phyloP scores from a whole-genome alignment of 1,140 invertebrate species.

The Temnothorax longispinosus region DNA sequence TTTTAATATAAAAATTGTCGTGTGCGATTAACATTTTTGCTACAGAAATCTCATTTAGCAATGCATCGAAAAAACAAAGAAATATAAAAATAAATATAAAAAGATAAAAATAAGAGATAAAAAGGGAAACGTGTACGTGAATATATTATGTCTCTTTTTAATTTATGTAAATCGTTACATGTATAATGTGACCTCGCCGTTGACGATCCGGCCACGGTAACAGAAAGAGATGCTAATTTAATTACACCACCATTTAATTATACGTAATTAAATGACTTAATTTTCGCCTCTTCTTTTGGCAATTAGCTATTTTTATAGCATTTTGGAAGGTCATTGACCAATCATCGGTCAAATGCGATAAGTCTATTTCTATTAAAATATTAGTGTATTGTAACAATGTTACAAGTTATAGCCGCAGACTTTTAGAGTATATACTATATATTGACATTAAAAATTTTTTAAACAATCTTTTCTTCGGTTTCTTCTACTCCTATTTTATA shows the following conservation, averaged over 20 bases:
- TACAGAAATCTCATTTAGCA: not conserved
- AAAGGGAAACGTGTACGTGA: not conserved
- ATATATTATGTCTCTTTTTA: not conserved
- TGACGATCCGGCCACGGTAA: not conserved
- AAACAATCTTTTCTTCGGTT: too few relatives aligned
- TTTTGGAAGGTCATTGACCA: not conserved
- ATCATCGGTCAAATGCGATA: not conserved
- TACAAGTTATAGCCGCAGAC: not conserved
- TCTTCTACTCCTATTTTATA: too few relatives aligned
- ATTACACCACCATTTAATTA: not conserved
- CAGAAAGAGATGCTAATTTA: slow-evolving; percentile 29
- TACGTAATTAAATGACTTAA: not conserved
- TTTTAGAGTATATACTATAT: too few relatives aligned
- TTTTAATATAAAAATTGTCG: not conserved
- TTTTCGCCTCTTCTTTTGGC: not conserved
- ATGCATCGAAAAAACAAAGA: too few relatives aligned
- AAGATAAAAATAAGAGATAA: not conserved
- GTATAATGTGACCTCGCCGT: slow-evolving; percentile 4
- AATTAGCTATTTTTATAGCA: not conserved
- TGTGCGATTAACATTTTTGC: not conserved
- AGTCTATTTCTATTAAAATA: slow-evolving; percentile 7
- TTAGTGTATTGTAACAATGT: not conserved
- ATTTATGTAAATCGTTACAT: not conserved
- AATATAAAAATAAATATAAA: too few relatives aligned
- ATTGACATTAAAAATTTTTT: too few relatives aligned